Evolutionary conservation across 1,140 invertebrate genomes (phyloP), one percentile per base, ranked within the genome.

Genomic region (Listronotus bonariensis): DNA sequence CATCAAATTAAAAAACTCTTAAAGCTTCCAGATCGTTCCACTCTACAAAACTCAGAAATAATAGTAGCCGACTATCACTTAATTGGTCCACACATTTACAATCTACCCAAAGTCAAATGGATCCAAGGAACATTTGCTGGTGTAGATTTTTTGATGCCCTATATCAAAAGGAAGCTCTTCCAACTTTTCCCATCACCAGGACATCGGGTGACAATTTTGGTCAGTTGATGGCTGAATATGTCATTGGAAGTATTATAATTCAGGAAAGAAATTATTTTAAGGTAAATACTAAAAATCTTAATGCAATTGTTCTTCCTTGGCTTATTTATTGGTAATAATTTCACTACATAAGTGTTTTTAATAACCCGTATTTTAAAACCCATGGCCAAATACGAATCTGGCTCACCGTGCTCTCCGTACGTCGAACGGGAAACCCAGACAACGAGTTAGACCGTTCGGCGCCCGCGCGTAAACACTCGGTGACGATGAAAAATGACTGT

Each of bases 211-310:
- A 77, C 20, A 64, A 72, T 26, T 83, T 84, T 70, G 82, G 83
- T 0, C 52, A 74, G 20, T 72, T 80, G n/a, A 85, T 86, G 82
- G 79, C 78, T 0, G 84, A 86, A 72, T 85, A 84, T 72, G 80
- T 84, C 3, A 68, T 86, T 34, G 77, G 80, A 15, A 76, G 82
- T 18, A 83, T 86, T 49, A 77, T 83, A 4, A 80, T 79, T 42
- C 75, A 77, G 58, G 84, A 86, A 71, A 74, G 83, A 26, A 62
- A 79, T 61, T 80, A 82, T 62, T 46, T 31, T 36, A 32, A 57
- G 31, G 52, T 54, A n/a, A n/a, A n/a, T n/a, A 41, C 8, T 11
- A 3, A 5, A 46, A 15, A 46, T 2, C 14, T 15, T n/a, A 4
- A 11, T 12, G 3, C 7, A 7, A 3, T 2, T 41, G 38, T 26